Evolutionary conservation across 2,797 vertebrate species (phyloP).

Genomic region (Enteromius anoplus): DNA sequence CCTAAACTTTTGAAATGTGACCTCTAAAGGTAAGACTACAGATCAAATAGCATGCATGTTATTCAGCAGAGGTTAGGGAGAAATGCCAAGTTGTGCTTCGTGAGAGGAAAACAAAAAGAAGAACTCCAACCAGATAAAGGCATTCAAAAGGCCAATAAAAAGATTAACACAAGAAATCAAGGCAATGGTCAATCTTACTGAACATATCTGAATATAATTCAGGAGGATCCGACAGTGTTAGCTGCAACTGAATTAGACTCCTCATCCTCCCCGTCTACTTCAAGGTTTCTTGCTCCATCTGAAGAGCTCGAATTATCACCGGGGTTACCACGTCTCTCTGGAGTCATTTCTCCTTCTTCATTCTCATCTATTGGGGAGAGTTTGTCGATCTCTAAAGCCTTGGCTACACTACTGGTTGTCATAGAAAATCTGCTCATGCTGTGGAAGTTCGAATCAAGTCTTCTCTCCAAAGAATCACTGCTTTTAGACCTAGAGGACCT

Average conservation of each 20-base stretch:
- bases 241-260: constrained; percentile 64
- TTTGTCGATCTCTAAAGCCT: constrained; percentile 57
- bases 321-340: constrained; percentile 52
- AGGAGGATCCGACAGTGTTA: constrained; percentile 51
- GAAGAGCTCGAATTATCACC: constrained; percentile 28
- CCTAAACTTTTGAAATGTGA: constrained; percentile 25
- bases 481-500: constrained; percentile 54
- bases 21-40: constrained; percentile 37
- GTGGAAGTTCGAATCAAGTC: constrained; percentile 18
- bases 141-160: constrained; percentile 65
- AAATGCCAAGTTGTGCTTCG: constrained; percentile 61
- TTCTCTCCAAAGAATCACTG: constrained; percentile 41
- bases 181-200: constrained; percentile 68
- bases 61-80: constrained; percentile 57
- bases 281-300: constrained; percentile 28
- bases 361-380: constrained; percentile 74
- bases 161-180: constrained; percentile 48
- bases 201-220: constrained; percentile 59
- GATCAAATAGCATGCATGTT: constrained; percentile 57
- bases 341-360: constrained; percentile 69
- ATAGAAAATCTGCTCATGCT: constrained; percentile 34
- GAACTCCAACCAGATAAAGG: constrained; percentile 68
- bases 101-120: constrained; percentile 60
- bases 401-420: constrained; percentile 39
- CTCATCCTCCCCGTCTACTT: constrained; percentile 50